Evolutionary conservation across 92 coral and sea anemone genomes (phyloP).

Genomic region (Anthopleura xanthogrammica): DNA sequence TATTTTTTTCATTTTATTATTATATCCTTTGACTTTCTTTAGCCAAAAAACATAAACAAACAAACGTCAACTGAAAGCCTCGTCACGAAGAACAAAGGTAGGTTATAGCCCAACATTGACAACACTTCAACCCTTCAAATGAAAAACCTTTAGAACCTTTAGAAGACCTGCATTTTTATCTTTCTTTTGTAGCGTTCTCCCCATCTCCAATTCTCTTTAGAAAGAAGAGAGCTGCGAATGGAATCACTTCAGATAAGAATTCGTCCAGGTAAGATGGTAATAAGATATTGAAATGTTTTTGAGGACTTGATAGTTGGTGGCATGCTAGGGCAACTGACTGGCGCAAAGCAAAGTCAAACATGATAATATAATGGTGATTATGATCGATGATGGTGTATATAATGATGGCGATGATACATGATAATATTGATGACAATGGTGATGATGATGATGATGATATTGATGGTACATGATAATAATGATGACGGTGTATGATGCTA

Average conservation of each 20-base stretch:
- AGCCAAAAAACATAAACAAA: slow-evolving; percentile 4
- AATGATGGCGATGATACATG: no score
- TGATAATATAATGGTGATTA: no score
- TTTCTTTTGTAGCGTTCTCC: neutral
- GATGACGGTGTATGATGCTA: no score
- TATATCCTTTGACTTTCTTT: neutral
- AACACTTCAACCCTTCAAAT: neutral
- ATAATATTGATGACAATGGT: no score
- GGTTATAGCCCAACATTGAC: neutral
- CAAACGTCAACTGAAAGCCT: slow-evolving; percentile 6
- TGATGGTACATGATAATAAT: no score
- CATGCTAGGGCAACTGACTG: neutral
- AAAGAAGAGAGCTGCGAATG: neutral
- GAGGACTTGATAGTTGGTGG: neutral
- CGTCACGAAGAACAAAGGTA: neutral
- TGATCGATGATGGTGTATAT: no score
- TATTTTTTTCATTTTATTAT: no score
- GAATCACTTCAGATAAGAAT: neutral
- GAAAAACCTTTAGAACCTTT: neutral
- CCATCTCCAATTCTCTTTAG: neutral
- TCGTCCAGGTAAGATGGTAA: neutral
- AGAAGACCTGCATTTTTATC: neutral
- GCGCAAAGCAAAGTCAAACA: neutral
- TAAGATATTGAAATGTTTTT: no score
- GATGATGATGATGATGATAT: no score